Evolutionary conservation across 2,113 vertebrate species (phyloP).

Genomic region (Labeo rohita): DNA sequence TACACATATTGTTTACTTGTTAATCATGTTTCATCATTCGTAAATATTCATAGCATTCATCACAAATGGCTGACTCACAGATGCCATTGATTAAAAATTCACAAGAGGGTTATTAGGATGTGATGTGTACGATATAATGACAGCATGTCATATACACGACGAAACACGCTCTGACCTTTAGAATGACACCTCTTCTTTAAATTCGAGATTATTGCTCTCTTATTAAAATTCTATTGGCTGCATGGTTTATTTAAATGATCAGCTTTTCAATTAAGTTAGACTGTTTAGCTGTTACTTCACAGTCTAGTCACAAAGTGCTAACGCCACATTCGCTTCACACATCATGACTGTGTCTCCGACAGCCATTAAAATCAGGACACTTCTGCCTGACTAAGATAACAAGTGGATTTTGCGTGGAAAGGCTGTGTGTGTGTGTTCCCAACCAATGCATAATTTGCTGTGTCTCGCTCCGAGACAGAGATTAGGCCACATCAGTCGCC

Average conservation of each 20-base stretch:
- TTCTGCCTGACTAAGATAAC: slow-evolving; percentile 51
- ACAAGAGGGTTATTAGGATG: not conserved
- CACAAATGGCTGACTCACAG: slow-evolving; percentile 1
- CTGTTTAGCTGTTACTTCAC: slow-evolving; percentile 31
- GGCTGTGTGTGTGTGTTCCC: slow-evolving; percentile 27
- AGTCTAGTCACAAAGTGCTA: slow-evolving; percentile 29
- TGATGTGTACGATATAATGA: not conserved
- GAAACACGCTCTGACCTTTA: not conserved
- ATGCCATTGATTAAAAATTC: slow-evolving; percentile 16
- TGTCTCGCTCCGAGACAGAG: slow-evolving; percentile 45
- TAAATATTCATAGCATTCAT: not conserved
- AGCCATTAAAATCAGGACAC: slow-evolving; percentile 47
- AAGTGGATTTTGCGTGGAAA: slow-evolving; percentile 45
- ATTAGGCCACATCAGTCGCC: slow-evolving; percentile 38
- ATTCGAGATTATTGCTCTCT: not conserved
- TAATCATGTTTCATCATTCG: not conserved
- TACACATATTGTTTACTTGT: slow-evolving; percentile 8
- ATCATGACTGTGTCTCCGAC: slow-evolving; percentile 31
- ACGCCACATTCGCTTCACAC: slow-evolving; percentile 36
- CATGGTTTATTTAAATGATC: slow-evolving; percentile 26
- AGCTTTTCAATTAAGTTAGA: slow-evolving; percentile 33
- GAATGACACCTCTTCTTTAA: not conserved
- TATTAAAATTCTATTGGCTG: not conserved
- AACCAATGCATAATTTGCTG: slow-evolving; percentile 40
- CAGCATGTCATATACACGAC: not conserved